These are phyloP conservation scores for Capreolus pygargus DNA, from an alignment of 2,113 vertebrate species.

Conservation along the genomic window DNA sequence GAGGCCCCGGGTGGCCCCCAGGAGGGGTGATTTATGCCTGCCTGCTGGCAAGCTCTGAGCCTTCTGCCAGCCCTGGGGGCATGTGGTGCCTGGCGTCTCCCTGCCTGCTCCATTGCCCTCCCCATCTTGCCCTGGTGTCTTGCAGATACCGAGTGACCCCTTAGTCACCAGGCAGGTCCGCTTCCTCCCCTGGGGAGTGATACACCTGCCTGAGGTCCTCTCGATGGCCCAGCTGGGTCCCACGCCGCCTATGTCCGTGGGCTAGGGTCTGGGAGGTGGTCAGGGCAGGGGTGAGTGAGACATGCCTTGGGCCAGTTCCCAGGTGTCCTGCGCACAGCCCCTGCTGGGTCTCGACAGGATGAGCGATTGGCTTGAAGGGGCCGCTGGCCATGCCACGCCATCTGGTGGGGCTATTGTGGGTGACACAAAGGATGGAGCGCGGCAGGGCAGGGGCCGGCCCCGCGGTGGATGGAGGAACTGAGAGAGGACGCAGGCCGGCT, in stretches of 20 bases:
- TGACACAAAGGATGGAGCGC: constrained; percentile 38
- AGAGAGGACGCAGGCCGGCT: neutral
- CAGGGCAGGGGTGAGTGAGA: neutral
- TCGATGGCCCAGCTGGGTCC: neutral
- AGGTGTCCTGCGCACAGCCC: constrained; percentile 23
- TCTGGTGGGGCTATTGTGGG: constrained; percentile 64
- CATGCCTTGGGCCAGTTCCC: neutral
- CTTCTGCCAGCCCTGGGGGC: neutral
- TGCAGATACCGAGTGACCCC: neutral
- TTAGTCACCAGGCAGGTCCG: no score
- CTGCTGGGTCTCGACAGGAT: constrained; percentile 40
- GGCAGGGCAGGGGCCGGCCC: neutral
- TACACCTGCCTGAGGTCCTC: neutral
- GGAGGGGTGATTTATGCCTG: neutral
- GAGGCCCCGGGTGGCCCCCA: neutral
- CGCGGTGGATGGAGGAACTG: neutral
- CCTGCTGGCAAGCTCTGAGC: neutral
- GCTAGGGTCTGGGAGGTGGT: neutral
- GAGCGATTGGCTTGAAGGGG: constrained; percentile 41
- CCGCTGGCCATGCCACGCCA: neutral
- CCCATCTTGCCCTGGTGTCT: neutral
- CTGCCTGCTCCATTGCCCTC: neutral
- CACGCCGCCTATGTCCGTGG: accelerated
- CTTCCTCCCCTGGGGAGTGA: neutral
- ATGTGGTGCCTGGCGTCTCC: neutral